phyloP scores from a whole-genome alignment of 2,113 vertebrate genomes.

The Oostethus manadensis region DNA sequence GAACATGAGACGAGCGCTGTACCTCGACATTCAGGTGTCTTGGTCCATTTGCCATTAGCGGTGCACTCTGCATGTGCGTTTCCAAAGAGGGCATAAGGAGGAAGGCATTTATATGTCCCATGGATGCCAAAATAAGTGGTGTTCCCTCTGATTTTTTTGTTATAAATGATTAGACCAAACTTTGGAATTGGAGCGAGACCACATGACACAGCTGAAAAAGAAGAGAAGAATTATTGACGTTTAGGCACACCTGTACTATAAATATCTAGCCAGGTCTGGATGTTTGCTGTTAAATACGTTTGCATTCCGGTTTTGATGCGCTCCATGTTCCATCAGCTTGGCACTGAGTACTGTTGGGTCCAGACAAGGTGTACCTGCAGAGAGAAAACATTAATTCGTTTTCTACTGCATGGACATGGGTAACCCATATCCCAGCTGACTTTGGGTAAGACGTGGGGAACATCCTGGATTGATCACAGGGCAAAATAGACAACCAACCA shows the following conservation, averaged over 20 bases:
- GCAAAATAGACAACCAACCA: too few species aligned
- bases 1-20: neutral
- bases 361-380: constrained; percentile 75
- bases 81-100: constrained; percentile 74
- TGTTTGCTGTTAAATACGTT: constrained; percentile 59
- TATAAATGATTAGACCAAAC: constrained; percentile 65
- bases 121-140: constrained; percentile 53
- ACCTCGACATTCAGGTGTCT: constrained; percentile 79
- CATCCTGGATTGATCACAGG: too few species aligned
- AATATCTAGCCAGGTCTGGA: neutral
- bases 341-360: constrained; percentile 69
- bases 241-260: too few species aligned
- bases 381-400: constrained; percentile 5
- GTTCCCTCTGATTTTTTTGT: constrained; percentile 42
- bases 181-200: constrained; percentile 69
- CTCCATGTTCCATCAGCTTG: constrained; percentile 78
- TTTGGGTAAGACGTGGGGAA: too few species aligned
- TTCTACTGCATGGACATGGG: neutral
- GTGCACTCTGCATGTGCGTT: constrained; percentile 72
- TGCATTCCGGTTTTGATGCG: constrained; percentile 66
- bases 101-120: constrained; percentile 73
- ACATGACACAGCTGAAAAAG: constrained; percentile 74
- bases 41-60: constrained; percentile 76
- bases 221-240: neutral
- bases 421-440: too few species aligned